Evolutionary conservation across 2,888 invertebrate genomes (phyloP).

Genomic region (Ophioninae sp.): DNA sequence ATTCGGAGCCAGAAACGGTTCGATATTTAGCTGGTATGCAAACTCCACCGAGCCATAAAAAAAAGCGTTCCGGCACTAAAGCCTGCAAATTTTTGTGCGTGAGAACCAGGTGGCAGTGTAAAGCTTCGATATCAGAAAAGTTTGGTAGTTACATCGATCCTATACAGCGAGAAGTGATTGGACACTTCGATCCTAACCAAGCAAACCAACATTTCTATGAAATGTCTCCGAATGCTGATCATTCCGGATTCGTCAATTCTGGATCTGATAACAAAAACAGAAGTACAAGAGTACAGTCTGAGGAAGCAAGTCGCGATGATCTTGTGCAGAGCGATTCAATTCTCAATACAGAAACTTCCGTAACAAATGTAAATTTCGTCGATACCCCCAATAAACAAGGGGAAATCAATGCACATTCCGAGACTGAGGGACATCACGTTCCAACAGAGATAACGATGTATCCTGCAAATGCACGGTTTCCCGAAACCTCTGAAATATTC

Average conservation of each 20-base stretch:
- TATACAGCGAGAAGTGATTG: slow-evolving; percentile 16
- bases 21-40: neutral
- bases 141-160: neutral
- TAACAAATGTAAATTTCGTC: neutral
- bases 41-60: slow-evolving; percentile 24
- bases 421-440: slow-evolving; percentile 9
- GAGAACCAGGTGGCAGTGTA: neutral
- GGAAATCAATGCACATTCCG: neutral
- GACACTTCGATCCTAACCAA: slow-evolving; percentile 25
- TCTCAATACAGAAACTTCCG: neutral
- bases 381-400: neutral
- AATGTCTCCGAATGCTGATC: neutral
- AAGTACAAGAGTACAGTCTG: neutral
- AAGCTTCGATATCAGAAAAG: neutral
- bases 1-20: neutral
- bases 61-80: neutral
- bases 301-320: neutral
- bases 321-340: neutral
- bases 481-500: neutral
- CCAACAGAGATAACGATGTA: neutral
- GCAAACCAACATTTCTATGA: neutral
- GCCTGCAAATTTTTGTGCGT: neutral
- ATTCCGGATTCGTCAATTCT: neutral
- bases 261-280: neutral
- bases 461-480: neutral